phyloP scores from a whole-genome alignment of 2,113 vertebrate species.

The Tauraco erythrolophus region DNA sequence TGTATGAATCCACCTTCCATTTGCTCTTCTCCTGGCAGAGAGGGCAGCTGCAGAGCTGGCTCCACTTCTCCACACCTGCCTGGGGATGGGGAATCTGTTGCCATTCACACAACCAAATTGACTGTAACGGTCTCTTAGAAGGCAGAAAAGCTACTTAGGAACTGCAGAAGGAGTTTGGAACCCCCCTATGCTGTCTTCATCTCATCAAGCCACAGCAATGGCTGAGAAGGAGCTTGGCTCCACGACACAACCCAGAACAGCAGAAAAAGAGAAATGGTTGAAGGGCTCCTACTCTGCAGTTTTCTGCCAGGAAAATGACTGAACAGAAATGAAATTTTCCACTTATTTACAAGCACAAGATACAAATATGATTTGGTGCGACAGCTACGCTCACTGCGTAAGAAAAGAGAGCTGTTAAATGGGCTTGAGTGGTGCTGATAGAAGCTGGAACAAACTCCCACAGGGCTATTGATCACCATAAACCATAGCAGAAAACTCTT shows the following conservation, averaged over 20 bases:
- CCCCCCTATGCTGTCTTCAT: neutral
- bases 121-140: neutral
- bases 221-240: neutral
- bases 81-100: neutral
- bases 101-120: neutral
- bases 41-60: neutral
- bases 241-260: neutral
- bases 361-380: neutral
- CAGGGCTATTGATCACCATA: neutral
- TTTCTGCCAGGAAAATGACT: neutral
- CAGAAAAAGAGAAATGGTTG: neutral
- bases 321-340: neutral
- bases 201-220: neutral
- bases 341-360: no score
- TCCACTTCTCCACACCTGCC: neutral
- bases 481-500: neutral
- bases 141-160: neutral
- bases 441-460: neutral
- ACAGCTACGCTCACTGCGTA: neutral
- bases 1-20: fast-evolving
- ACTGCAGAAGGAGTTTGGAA: neutral
- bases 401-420: neutral
- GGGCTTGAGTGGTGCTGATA: neutral
- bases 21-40: neutral
- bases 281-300: neutral